Evolutionary conservation across 2,113 vertebrate genomes (phyloP), one percentile per base, ranked within the genome.

Genomic region (Solea solea): DNA sequence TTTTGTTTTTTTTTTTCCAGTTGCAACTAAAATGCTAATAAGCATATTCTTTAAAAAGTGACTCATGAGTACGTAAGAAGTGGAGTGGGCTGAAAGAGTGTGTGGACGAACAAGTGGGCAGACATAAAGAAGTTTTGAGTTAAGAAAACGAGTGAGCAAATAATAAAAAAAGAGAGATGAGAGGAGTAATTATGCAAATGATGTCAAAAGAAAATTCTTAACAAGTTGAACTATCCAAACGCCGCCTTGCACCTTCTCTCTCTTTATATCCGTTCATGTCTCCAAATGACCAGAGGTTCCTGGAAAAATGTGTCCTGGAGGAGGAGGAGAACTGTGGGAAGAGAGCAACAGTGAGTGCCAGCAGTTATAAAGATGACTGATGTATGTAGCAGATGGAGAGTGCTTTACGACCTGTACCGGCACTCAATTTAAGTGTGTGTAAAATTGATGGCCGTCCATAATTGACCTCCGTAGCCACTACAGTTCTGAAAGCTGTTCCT

Each of bases 381-480:
- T 89, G 88, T 76, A 72, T 74, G 82, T 64, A 88, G 86, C 85
- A 87, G 90, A 90, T 80, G 86, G 86, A 83, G 78, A 53, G 80
- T 74, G 84, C 88, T 94, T 94, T 90, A 94, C 49, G 80, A 81
- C 83, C 82, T 83, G 90, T 68, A 81, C 80, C 72, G n/a, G 83
- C 89, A 86, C 91, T 94, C 87, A 85, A 64, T 93, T 91, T 91
- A 92, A 92, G 89, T 90, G 88, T 87, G 85, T 87, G 85, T 92
- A 80, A 93, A 90, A 92, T 92, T 90, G 89, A 93, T 88, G 75
- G 88, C 54, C 67, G 28, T 70, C 90, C 74, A 83, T 92, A 92
- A 91, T 87, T 91, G 89, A 91, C 91, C 90, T 87, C 85, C 86
- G 83, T 83, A 76, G 79, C 75, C 74, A 69, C 74, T 27, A 67